Base-by-base conservation (phyloP, 30 jellyfish, hydroid and myxozoan species). In the Mastigias papua region DNA sequence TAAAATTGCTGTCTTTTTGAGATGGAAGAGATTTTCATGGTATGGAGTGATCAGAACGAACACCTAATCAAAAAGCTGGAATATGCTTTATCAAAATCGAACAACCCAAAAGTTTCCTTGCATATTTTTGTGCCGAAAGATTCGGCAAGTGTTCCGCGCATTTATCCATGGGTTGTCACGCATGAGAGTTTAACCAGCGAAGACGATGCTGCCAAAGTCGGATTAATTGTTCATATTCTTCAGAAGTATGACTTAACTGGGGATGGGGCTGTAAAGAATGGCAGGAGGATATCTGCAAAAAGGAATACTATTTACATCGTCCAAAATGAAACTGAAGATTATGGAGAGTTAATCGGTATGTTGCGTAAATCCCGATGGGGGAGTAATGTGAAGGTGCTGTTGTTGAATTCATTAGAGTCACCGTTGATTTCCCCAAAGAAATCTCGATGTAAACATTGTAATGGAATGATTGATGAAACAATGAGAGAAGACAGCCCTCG, bases 1-100 rank as follows among this genome's bases (percentile, higher is more conserved):
- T 37, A 3, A 11, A 37, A 11, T 37, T 3, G 54, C 11, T 37
- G n/a, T 37, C 10, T 3, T 37, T 51, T 51, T 21, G 67, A 51
- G 16, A 79, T 79, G 90, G 90, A 79, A 17, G 90, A 79, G 46
- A 66, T 79, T 57, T 64, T 62, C 17, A 79, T 79, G 90, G 37
- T 62, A 16, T 79, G 90, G 90, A 62, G 48, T 16, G 72, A 37
- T 1, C 71, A 61, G 4, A 34, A 57, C 21, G 69, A 63, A 26
- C 48, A 13, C 17, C 46, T 79, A 1, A 37, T 79, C 19, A 79
- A 79, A 60, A n/a, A 34, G 27, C 57, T 79, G 29, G 73, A 63
- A 17, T 32, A 25, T 1, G 42, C 63, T 21, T 19, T 63, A 61
- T 20, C 66, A 31, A 37, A 57, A 7, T 28, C 68, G 11, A 66